phyloP scores from a whole-genome alignment of 1,140 invertebrate species.

The Pollicipes pollicipes region DNA sequence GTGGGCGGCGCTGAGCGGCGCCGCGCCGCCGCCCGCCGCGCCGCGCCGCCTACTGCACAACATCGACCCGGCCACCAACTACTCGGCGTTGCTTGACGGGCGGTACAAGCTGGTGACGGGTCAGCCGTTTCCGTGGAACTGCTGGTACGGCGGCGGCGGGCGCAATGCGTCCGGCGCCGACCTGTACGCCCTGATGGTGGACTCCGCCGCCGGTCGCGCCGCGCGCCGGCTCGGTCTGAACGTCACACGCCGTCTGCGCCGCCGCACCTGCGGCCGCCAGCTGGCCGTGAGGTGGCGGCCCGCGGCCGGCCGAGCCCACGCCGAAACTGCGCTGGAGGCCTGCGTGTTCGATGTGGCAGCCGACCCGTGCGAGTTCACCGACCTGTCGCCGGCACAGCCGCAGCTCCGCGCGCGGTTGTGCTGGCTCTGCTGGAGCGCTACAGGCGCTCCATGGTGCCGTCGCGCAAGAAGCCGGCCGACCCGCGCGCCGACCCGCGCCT shows the following conservation, averaged over 20 bases:
- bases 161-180: not conserved
- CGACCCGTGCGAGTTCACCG: constrained; percentile 1
- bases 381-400: not conserved
- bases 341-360: not conserved
- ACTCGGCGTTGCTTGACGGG: not conserved
- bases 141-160: not conserved
- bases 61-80: constrained; percentile 1
- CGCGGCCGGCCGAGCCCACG: too few species aligned
- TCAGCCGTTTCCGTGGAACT: not conserved
- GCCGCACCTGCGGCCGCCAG: not conserved
- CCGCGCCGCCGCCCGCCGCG: not conserved
- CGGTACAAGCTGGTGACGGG: not conserved
- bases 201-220: not conserved
- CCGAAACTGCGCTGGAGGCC: not conserved
- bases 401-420: not conserved
- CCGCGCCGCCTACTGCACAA: not conserved
- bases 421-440: not conserved
- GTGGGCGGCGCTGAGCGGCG: not conserved
- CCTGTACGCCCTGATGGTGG: not conserved
- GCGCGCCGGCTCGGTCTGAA: not conserved
- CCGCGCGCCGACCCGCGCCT: not conserved
- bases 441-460: not conserved
- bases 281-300: not conserved
- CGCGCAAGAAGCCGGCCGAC: not conserved
- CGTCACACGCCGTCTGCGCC: not conserved